Base-by-base conservation (phyloP, 2,888 invertebrate species). In the Yponomeuta cagnagella region DNA sequence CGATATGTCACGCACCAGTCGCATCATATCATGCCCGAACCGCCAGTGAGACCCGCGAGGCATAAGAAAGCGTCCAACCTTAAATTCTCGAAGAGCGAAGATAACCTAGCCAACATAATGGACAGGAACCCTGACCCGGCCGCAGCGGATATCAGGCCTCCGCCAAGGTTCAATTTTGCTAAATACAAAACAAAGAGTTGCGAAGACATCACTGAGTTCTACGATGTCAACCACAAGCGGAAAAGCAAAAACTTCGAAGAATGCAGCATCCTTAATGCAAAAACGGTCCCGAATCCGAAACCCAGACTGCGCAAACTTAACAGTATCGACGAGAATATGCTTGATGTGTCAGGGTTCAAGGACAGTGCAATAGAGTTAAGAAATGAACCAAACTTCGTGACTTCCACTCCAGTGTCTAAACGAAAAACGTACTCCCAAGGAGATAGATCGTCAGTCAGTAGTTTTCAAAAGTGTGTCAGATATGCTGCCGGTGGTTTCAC, bases 101-200 rank as follows among this genome's bases (percentile, higher is more conserved):
- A 90, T 74, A 92, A 92, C 77, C 81, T 92, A 31, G 80, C 84
- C 63, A 85, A 78, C 71, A 82, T 81, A 58, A 87, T 89, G 85
- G 87, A 87, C 72, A 74, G 78, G 72, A 80, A 81, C 75, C 82
- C 84, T 63, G 81, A 87, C 72, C 85, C 86, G 43, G 10, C 37
- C 15, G 76, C 81, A 63, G 77, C 76, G 70, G 78, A 79, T 73
- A 73, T 76, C 66, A 81, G 79, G 72, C 75, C 82, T 30, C 75
- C 76, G 69, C 73, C 75, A 6, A 48, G 77, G 66, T 85, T 81
- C 72, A 83, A 80, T 70, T 83, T 85, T 63, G 15, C 52, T 15
- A 90, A 88, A 75, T 92, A 90, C 76, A 87, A 82, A 75, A 82
- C 89, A 31, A 89, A 87, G 75, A 91, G 91, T 75, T 90, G 86